Base-by-base conservation (phyloP, 2,888 invertebrate species). In the Rhyacophila evoluta region DNA sequence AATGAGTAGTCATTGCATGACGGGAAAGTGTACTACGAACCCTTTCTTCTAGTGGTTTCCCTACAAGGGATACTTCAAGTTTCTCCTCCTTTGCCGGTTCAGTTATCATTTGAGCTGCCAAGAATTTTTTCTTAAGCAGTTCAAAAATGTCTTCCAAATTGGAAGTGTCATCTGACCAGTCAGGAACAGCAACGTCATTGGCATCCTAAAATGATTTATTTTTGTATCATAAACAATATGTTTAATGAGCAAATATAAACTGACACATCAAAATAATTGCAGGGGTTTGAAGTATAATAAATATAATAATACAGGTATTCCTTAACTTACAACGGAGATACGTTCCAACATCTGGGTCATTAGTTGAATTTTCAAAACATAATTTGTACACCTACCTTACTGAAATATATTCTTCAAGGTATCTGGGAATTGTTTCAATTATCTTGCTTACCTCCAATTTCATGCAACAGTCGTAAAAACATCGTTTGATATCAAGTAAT, bases 131-230 rank as follows among this genome's bases (percentile, higher is more conserved):
- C 0, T 86, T 85, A 0, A 92, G 85, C 10, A 90, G 86, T 11
- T 84, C 83, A 8, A 91, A 83, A 4, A 91, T 83, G 39, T 89
- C 86, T 10, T 88, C 86, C 0, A 91, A 86, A 81, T 90, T 89
- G 0, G 89, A 85, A 0, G 88, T 86, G 81, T 90, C 87, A 0
- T 88, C 88, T 2, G 89, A 87, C 86, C 90, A 89, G 69, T 89
- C 89, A 0, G 90, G 89, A 75, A 89, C 85, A 0, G 85, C 80
- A 0, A 88, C 87, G 0, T 89, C 90, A 27, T 87, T 87, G 28
- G 84, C 83, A 73, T 85, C 85, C 87, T 87, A 36, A 80, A 67
- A 25, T 1, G 10, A n/a, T n/a, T n/a, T n/a, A n/a, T n/a, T n/a
- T n/a, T n/a, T n/a, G n/a, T n/a, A n/a, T n/a, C n/a, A n/a, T n/a